These are phyloP conservation scores for Epinephelus coioides DNA, from an alignment of 2,797 vertebrate species.

Conservation along the genomic window DNA sequence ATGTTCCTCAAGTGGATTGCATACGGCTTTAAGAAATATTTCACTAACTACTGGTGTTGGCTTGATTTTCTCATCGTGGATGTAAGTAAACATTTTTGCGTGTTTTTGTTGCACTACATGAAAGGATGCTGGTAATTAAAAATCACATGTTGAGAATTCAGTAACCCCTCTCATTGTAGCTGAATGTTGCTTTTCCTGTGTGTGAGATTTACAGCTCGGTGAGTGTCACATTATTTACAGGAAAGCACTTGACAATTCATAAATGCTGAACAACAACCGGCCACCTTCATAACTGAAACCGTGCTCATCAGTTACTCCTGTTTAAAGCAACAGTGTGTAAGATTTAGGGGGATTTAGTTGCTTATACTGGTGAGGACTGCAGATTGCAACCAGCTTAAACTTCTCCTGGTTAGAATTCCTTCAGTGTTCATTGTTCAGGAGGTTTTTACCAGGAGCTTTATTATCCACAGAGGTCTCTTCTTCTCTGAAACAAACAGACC, in stretches of 20 bases:
- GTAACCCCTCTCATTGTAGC: conserved; percentile 8
- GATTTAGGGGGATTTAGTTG: no score
- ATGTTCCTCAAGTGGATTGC: conserved; percentile 98
- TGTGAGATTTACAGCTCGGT: conserved; percentile 27
- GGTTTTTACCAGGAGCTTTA: no score
- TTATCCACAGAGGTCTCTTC: no score
- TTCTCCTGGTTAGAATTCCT: no score
- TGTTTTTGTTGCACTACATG: neutral
- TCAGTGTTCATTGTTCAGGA: no score
- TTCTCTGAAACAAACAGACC: no score
- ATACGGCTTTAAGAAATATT: conserved; percentile 97
- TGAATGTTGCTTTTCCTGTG: conserved; percentile 10
- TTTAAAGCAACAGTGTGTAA: neutral
- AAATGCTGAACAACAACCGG: conserved; percentile 2
- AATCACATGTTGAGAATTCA: neutral
- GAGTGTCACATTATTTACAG: conserved; percentile 26
- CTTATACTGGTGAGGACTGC: no score
- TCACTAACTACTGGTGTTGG: conserved; percentile 99
- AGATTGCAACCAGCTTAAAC: no score
- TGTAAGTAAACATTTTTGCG: conserved; percentile 86
- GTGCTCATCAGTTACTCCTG: neutral
- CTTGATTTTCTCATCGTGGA: conserved; percentile 99
- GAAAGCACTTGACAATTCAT: conserved; percentile 32
- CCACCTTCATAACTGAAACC: neutral
- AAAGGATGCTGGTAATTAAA: neutral